These are phyloP conservation scores for Ctenoplectra terminalis DNA, from an alignment of 1,140 invertebrate species.

Conservation along the genomic window DNA sequence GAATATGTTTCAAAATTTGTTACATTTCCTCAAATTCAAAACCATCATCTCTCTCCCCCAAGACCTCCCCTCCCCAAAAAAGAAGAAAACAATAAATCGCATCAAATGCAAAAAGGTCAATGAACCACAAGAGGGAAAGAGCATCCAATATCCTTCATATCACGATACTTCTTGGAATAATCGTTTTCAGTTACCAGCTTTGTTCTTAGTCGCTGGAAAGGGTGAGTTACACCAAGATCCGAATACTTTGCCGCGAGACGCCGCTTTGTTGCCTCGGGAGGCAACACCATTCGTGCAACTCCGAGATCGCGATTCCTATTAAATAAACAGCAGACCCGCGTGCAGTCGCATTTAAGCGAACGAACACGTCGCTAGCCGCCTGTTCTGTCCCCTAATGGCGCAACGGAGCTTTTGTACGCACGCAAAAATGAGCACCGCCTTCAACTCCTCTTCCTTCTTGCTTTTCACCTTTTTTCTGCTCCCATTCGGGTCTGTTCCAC, in stretches of 20 bases:
- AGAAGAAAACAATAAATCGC: background rate
- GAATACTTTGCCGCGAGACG: background rate
- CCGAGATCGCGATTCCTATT: constrained; percentile 3
- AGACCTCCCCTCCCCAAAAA: too few relatives aligned
- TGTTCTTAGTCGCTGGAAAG: background rate
- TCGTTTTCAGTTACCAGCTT: background rate
- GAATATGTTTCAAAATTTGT: too few relatives aligned
- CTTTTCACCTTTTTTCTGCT: background rate
- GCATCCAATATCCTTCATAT: too few relatives aligned
- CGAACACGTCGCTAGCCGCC: background rate
- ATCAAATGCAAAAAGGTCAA: background rate
- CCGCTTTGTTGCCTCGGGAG: background rate
- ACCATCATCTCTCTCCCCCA: too few relatives aligned
- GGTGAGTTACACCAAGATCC: background rate
- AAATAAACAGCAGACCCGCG: constrained; percentile 17
- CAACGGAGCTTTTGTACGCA: background rate
- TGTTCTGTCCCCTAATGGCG: constrained; percentile 12
- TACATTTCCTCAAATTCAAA: too few relatives aligned
- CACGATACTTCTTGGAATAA: background rate
- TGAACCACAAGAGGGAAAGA: background rate
- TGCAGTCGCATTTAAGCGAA: constrained; percentile 10
- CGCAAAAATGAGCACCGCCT: constrained; percentile 1
- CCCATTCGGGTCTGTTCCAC: background rate
- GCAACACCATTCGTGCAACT: background rate
- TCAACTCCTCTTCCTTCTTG: background rate